phyloP scores from a whole-genome alignment of 2,797 vertebrate species.

The Valencia hispanica region DNA sequence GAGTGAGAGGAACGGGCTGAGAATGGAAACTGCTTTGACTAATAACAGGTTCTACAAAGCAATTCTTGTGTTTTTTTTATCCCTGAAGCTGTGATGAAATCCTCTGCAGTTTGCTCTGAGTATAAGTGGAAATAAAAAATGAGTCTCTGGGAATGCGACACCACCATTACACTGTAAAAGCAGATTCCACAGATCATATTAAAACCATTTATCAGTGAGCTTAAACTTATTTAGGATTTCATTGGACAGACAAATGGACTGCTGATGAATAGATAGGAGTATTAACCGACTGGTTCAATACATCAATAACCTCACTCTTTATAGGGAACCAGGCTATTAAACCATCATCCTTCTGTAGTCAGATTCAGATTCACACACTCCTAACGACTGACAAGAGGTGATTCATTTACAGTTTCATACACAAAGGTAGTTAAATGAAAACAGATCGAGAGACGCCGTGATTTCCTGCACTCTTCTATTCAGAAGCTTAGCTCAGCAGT shows the following conservation, averaged over 20 bases:
- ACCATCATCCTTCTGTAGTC: not conserved
- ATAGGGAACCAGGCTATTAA: not conserved
- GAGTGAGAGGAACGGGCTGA: not conserved
- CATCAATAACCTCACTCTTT: not conserved
- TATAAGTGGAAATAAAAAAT: not conserved
- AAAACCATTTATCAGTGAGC: not conserved
- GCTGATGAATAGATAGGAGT: not conserved
- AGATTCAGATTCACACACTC: not conserved
- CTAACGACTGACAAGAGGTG: too few relatives aligned
- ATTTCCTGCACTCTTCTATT: not conserved
- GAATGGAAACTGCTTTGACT: not conserved
- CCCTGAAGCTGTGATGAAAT: not conserved
- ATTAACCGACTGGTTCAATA: not conserved
- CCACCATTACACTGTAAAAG: not conserved
- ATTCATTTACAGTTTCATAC: not conserved
- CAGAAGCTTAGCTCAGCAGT: not conserved
- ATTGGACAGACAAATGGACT: not conserved
- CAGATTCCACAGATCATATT: not conserved
- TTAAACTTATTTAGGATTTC: not conserved
- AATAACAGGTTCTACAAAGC: slow-evolving; percentile 7
- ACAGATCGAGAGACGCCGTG: not conserved
- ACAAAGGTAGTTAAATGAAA: not conserved
- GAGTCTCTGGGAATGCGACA: not conserved
- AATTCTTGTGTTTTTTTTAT: not conserved
- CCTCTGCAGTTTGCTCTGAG: slow-evolving; percentile 9